Evolutionary conservation across 2,113 vertebrate species (phyloP).

Genomic region (Pelmatolapia mariae): DNA sequence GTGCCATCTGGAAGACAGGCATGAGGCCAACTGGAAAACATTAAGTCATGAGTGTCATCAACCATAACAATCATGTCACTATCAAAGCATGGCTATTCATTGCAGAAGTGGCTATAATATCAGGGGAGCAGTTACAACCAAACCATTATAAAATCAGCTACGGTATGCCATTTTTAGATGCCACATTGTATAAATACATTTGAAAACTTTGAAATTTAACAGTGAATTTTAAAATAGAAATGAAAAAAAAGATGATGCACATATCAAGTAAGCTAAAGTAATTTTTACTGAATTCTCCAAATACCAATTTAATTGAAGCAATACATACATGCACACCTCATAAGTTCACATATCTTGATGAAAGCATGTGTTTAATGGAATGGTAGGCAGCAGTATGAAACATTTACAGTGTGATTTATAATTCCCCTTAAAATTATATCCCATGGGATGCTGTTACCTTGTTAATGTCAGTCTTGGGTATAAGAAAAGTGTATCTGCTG

Average conservation of each 20-base stretch:
- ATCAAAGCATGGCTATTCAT: constrained; percentile 50
- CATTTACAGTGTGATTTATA: background rate
- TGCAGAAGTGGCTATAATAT: constrained; percentile 33
- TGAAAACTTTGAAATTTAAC: background rate
- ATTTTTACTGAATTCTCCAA: background rate
- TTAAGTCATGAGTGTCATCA: constrained; percentile 69
- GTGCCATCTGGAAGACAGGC: constrained; percentile 69
- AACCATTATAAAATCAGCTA: constrained; percentile 9
- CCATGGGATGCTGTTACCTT: background rate
- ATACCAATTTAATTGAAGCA: background rate
- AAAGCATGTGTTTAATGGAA: background rate
- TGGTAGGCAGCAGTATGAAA: background rate
- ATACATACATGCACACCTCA: background rate
- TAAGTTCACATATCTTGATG: background rate
- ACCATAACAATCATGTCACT: constrained; percentile 69
- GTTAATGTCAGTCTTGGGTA: background rate
- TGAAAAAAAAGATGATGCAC: background rate
- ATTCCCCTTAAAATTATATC: background rate
- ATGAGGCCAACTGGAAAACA: constrained; percentile 68
- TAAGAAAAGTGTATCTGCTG: background rate
- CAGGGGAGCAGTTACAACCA: background rate
- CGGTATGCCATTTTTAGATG: background rate
- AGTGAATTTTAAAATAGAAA: background rate
- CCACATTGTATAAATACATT: background rate
- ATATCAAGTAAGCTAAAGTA: background rate